Conservation (phyloP, 2,113 vertebrate species). For the Carettochelys insculpta region DNA sequence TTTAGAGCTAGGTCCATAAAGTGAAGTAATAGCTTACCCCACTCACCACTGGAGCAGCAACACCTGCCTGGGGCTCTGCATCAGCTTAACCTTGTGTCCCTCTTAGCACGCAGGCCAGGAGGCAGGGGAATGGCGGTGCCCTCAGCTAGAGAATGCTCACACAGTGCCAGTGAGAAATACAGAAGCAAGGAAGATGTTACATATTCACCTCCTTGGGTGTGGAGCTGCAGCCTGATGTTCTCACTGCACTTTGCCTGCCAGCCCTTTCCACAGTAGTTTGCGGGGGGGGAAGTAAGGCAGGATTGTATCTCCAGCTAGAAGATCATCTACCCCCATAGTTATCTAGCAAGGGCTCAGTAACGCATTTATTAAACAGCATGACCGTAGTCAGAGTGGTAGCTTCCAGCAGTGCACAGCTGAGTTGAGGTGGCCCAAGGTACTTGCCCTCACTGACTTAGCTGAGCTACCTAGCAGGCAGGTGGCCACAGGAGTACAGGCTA, state of each 20-base stretch:
- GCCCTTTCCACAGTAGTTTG: too few species aligned
- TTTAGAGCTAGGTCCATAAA: rapidly evolving
- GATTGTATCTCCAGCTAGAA: too few species aligned
- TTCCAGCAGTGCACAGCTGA: background rate
- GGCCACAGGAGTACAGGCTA: too few species aligned
- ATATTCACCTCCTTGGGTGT: too few species aligned
- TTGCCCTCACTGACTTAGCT: background rate
- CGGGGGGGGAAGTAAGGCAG: too few species aligned
- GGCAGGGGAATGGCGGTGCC: background rate
- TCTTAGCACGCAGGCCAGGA: background rate
- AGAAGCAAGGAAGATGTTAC: too few species aligned
- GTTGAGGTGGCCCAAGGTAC: background rate
- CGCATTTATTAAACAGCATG: background rate
- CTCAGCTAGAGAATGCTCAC: background rate
- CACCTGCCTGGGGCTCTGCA: background rate
- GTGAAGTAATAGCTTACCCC: background rate
- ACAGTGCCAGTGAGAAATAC: background rate
- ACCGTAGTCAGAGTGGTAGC: background rate
- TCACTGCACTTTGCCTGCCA: background rate
- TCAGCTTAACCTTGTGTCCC: background rate
- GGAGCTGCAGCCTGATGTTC: background rate
- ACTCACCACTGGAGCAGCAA: background rate
- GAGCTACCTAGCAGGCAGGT: too few species aligned
- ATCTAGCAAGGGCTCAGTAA: background rate
- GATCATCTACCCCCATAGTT: background rate